Percentiles rank a stretch among this genome's conserved stretches.
phyloP scores from a whole-genome alignment of 2,113 vertebrate species.

The Etheostoma spectabile region DNA sequence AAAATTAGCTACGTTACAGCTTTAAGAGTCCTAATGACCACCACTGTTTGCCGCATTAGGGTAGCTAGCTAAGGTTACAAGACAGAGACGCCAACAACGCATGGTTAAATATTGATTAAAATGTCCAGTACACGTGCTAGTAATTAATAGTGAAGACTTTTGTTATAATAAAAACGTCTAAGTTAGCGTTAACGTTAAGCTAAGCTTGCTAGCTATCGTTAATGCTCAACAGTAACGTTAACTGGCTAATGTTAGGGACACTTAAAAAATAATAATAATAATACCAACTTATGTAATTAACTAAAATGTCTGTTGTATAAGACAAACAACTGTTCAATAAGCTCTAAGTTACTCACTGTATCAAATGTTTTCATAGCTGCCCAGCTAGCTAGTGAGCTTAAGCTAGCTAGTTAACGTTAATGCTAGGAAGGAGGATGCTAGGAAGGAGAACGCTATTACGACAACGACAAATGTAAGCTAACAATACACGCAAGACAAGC shows the following conservation, averaged over 20 bases:
- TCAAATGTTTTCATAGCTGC: background rate
- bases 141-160: background rate
- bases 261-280: too few species aligned
- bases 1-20: too few species aligned
- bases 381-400: background rate
- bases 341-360: background rate
- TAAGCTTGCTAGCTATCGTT: background rate
- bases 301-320: background rate
- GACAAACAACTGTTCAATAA: background rate
- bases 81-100: background rate
- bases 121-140: background rate
- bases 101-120: background rate
- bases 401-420: slow-evolving; percentile 43
- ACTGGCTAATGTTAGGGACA: background rate
- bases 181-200: background rate
- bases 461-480: background rate
- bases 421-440: slow-evolving; percentile 43
- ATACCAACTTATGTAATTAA: background rate
- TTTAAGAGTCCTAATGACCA: too few species aligned
- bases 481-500: rapidly evolving
- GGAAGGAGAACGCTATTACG: background rate
- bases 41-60: background rate
- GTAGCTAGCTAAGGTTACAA: background rate
- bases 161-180: background rate
- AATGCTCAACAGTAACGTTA: background rate